These are phyloP conservation scores for Sebastes vulpes DNA, from an alignment of 2,797 vertebrate genomes.

Conservation along the genomic window DNA sequence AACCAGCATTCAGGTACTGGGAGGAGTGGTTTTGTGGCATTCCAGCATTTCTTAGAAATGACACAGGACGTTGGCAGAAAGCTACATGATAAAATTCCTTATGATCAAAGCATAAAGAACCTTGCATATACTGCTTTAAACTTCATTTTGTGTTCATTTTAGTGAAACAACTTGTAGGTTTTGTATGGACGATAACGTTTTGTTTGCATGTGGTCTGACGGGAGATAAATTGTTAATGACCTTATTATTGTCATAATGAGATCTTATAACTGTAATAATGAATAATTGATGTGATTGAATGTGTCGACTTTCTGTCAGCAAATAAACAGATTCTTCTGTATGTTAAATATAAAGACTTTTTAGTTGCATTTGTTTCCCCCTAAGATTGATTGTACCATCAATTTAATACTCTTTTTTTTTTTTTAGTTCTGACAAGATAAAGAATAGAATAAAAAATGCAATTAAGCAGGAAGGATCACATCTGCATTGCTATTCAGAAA, in stretches of 20 bases:
- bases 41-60: conserved; percentile 56
- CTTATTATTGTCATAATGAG: neutral
- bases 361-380: conserved; percentile 59
- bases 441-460: conserved; percentile 51
- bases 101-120: neutral
- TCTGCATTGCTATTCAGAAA: conserved; percentile 47
- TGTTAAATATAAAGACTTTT: conserved; percentile 68
- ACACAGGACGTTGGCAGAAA: conserved; percentile 33
- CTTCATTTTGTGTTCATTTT: neutral
- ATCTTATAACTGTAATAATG: conserved; percentile 39
- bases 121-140: neutral
- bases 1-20: conserved; percentile 13
- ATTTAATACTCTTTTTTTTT: conserved; percentile 46
- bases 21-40: conserved; percentile 36
- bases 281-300: conserved; percentile 57
- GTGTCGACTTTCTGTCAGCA: conserved; percentile 42
- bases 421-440: conserved; percentile 48
- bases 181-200: neutral
- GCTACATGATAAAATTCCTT: conserved; percentile 9
- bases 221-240: conserved; percentile 2
- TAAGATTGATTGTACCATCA: conserved; percentile 83
- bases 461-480: conserved; percentile 51
- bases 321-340: conserved; percentile 53
- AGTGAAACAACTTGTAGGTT: neutral
- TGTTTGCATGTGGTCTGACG: conserved; percentile 4